Percentiles rank a stretch among this genome's conserved stretches.
These are phyloP conservation scores for Corydoras maculifer DNA, from an alignment of 2,113 vertebrate genomes.

Conservation along the genomic window DNA sequence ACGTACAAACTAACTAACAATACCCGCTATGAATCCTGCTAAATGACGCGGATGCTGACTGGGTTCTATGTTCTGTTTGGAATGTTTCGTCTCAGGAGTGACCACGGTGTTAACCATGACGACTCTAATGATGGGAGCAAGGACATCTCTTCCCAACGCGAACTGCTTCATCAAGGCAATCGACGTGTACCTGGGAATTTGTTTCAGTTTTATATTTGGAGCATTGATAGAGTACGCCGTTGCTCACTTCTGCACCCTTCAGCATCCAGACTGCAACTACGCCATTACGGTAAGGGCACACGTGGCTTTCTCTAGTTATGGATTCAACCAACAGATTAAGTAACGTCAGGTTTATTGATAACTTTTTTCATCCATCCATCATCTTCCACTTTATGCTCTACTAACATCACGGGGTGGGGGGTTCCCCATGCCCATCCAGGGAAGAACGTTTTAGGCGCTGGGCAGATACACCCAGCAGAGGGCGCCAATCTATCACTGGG, in stretches of 20 bases:
- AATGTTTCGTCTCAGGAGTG: conserved; percentile 60
- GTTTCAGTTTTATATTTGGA: conserved; percentile 88
- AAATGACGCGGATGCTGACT: not conserved
- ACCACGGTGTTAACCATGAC: conserved; percentile 87
- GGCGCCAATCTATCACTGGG: no score
- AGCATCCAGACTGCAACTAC: conserved; percentile 53
- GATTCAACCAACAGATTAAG: no score
- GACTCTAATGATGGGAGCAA: conserved; percentile 84
- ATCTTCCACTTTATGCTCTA: no score
- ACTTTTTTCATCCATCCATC: no score
- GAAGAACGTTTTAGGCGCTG: no score
- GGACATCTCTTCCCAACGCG: conserved; percentile 80
- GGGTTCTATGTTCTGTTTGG: not conserved
- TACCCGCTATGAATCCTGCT: not conserved
- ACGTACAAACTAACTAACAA: no score
- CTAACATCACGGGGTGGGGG: no score
- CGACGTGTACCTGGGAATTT: conserved; percentile 82
- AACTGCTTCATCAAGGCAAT: conserved; percentile 90
- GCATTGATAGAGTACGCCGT: conserved; percentile 83
- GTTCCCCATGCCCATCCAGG: no score
- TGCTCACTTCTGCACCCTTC: conserved; percentile 81
- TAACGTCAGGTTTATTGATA: no score
- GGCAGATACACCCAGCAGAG: no score
- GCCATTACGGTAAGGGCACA: conserved; percentile 59
- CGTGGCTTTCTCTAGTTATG: not conserved